Evolutionary conservation across 2,888 invertebrate species (phyloP), one percentile per base, ranked within the genome.

Genomic region (Gastrophysa polygoni): DNA sequence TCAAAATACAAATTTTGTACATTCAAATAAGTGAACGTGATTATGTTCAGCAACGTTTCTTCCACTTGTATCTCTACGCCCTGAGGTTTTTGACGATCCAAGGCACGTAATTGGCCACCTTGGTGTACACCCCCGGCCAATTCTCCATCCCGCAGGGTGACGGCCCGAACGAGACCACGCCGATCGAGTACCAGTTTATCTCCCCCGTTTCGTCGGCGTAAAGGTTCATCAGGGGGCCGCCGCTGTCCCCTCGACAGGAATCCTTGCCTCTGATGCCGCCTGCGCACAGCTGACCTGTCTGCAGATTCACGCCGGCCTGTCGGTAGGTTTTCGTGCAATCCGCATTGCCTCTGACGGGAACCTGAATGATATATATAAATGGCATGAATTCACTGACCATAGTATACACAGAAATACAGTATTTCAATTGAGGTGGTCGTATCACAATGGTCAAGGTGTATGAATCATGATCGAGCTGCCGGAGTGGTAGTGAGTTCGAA

Each of bases 211-310:
- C 79, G 43, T 80, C 79, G 47, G 80, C 79, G 17, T 54, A 24
- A 2, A 54, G 11, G 69, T 79, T 83, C 91, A 92, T 91, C 1
- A 92, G 79, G 0, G 92, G 91, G 2, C 92, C 91, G 0, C 92
- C 92, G 8, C 91, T 91, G 71, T 92, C 92, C 0, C 92, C 92
- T 71, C 83, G 77, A 68, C 89, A 89, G 0, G 88, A 85, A 74
- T 88, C 88, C 48, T 83, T 80, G 0, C 84, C 81, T 69, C 76
- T 75, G 68, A 78, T 77, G 1, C 88, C 88, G 2, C 88, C 88
- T 2, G 87, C 87, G 74, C 89, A 89, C 57, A 89, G 74, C 73
- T 89, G 88, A 0, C 83, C 82, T 3, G 63, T 54, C 20, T 81
- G 81, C 0, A 88, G 72, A 0, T 66, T 70, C 0, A 87, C 82